A percentile compares a stretch with the other conserved stretches of the same genome.
These are phyloP conservation scores for Aphidius ervi DNA, from an alignment of 1,140 invertebrate genomes.

Conservation along the genomic window DNA sequence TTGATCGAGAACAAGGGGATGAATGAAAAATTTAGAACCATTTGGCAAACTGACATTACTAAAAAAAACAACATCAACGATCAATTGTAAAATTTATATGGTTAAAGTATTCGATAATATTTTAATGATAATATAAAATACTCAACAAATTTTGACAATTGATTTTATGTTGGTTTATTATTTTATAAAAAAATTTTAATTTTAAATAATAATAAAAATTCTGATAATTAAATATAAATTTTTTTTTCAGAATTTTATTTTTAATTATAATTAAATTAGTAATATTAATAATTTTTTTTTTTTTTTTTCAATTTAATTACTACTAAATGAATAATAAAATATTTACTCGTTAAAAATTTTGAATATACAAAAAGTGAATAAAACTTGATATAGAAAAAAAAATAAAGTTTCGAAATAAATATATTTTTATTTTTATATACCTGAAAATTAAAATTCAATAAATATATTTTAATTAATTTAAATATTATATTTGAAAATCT, in stretches of 20 bases:
- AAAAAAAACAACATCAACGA: background rate
- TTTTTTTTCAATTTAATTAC: background rate
- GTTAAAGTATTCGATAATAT: background rate
- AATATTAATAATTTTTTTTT: background rate
- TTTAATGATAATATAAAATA: slow-evolving; percentile 15
- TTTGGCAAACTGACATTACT: slow-evolving; percentile 2
- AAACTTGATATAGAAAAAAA: too few species aligned
- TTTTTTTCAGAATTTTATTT: background rate
- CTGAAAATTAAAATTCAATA: too few species aligned
- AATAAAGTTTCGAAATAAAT: too few species aligned
- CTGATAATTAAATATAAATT: slow-evolving; percentile 1
- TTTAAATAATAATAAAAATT: background rate
- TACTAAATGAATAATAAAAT: background rate
- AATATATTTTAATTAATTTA: too few species aligned
- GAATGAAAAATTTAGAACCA: background rate
- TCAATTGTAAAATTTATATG: background rate
- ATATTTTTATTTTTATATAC: too few species aligned
- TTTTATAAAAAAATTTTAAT: too few species aligned
- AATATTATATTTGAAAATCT: too few species aligned
- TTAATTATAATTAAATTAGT: background rate
- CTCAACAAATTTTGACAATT: slow-evolving; percentile 16
- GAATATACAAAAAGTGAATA: too few species aligned
- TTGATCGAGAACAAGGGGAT: too few species aligned
- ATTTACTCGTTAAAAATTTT: too few species aligned
- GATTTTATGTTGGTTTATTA: background rate